Evolutionary conservation across 2,113 vertebrate genomes (phyloP).

Genomic region (Perca schrenkii): DNA sequence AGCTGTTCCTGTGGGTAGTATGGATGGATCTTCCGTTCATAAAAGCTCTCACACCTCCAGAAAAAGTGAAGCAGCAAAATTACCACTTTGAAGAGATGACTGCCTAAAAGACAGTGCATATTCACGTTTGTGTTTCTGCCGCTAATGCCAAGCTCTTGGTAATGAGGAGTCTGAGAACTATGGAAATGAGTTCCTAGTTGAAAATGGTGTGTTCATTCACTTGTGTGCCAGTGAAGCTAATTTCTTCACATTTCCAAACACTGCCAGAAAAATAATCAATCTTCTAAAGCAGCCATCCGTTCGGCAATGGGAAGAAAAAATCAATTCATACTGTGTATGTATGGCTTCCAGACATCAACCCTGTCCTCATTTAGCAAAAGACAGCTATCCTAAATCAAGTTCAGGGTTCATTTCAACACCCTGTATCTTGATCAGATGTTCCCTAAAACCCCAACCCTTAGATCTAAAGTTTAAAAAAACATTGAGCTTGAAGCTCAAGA

Average conservation of each 20-base stretch:
- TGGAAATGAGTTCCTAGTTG: conserved; percentile 59
- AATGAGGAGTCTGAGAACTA: conserved; percentile 45
- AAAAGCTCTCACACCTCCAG: conserved; percentile 31
- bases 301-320: conserved; percentile 1
- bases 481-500: not conserved
- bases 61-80: conserved; percentile 18
- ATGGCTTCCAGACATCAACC: conserved; percentile 28
- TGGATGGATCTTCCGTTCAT: conserved; percentile 30
- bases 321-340: conserved; percentile 44
- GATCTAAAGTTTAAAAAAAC: conserved; percentile 16
- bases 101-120: not conserved
- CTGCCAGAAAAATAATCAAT: conserved; percentile 51
- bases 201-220: conserved; percentile 25
- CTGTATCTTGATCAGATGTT: conserved; percentile 13
- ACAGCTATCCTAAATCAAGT: conserved; percentile 41
- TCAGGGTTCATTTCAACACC: conserved; percentile 40
- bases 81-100: conserved; percentile 26
- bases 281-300: conserved; percentile 48
- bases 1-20: conserved; percentile 36
- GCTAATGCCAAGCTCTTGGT: conserved; percentile 20
- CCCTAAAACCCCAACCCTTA: conserved; percentile 1
- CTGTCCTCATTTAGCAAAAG: conserved; percentile 47
- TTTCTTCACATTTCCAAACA: conserved; percentile 60
- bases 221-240: conserved; percentile 51
- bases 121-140: conserved; percentile 7